Evolutionary conservation across 2,888 invertebrate species (phyloP).

Genomic region (Julus scandinavius): DNA sequence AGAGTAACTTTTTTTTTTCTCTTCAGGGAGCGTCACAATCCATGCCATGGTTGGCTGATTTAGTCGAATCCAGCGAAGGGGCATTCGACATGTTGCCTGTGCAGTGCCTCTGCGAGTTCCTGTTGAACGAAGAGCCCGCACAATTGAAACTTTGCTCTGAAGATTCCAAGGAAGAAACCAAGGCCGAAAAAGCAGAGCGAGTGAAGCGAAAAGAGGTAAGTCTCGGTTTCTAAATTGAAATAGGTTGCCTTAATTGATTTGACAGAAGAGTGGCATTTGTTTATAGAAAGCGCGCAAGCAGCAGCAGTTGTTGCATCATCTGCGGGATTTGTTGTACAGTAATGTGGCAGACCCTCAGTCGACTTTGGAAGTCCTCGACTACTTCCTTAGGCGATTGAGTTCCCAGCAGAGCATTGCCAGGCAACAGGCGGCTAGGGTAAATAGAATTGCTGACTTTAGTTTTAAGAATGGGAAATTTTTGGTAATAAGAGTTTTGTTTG

Average conservation of each 20-base stretch:
- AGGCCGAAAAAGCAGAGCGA: constrained; percentile 69
- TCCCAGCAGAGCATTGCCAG: constrained; percentile 83
- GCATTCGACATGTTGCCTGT: constrained; percentile 90
- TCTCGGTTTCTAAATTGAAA: not conserved
- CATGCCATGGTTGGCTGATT: constrained; percentile 96
- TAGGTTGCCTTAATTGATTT: not conserved
- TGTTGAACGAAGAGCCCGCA: constrained; percentile 70
- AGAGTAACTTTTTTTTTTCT: not conserved
- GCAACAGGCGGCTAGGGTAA: constrained; percentile 75
- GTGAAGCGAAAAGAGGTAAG: constrained; percentile 63
- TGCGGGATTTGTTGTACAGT: constrained; percentile 72
- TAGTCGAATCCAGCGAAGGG: constrained; percentile 91
- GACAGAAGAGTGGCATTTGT: not conserved
- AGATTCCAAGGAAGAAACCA: constrained; percentile 69
- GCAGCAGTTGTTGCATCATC: constrained; percentile 77
- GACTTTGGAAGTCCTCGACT: constrained; percentile 87
- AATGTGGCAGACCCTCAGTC: constrained; percentile 67
- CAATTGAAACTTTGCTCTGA: constrained; percentile 59
- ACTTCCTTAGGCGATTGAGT: constrained; percentile 85
- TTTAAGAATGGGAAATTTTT: not conserved
- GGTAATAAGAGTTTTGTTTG: not conserved
- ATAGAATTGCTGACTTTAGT: not conserved
- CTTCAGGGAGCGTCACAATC: constrained; percentile 76
- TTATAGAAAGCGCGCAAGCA: constrained; percentile 76
- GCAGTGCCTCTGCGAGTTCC: constrained; percentile 97